These are phyloP conservation scores for Eilema sororculum DNA, from an alignment of 2,888 invertebrate species.

Conservation along the genomic window DNA sequence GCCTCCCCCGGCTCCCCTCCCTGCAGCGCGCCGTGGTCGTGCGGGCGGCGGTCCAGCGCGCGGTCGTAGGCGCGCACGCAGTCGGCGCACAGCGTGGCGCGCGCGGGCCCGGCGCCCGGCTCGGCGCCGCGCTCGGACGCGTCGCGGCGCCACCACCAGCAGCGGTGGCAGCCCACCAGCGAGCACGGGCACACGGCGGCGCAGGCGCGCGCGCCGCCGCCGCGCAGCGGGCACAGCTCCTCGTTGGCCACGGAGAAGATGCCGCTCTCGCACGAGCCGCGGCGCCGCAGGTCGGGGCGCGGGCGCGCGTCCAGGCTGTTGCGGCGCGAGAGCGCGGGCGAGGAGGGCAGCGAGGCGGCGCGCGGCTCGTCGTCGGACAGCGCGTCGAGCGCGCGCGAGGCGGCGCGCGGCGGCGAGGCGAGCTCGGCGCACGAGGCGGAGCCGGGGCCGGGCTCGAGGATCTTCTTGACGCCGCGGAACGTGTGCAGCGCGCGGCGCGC, in stretches of 20 bases:
- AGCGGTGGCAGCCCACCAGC: constrained; percentile 78
- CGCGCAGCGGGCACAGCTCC: constrained; percentile 87
- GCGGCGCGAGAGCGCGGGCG: constrained; percentile 70
- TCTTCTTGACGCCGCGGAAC: constrained; percentile 93
- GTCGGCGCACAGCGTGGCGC: constrained; percentile 60
- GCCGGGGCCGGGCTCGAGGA: constrained; percentile 89
- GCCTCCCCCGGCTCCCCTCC: constrained; percentile 79
- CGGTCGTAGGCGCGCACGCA: constrained; percentile 72
- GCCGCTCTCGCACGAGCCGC: constrained; percentile 95
- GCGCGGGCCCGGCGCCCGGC: constrained; percentile 41
- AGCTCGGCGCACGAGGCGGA: constrained; percentile 93
- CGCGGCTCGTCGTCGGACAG: constrained; percentile 64
- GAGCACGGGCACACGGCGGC: constrained; percentile 79
- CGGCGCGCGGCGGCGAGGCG: constrained; percentile 88
- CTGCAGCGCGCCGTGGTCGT: constrained; percentile 81
- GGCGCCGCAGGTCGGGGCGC: constrained; percentile 72
- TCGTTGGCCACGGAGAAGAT: constrained; percentile 96
- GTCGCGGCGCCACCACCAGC: constrained; percentile 77
- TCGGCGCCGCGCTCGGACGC: constrained; percentile 49
- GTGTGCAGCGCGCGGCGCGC: constrained; percentile 91
- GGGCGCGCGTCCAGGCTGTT: constrained; percentile 58
- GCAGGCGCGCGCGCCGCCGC: constrained; percentile 57
- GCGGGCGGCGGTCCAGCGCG: constrained; percentile 74
- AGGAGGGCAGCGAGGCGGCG: constrained; percentile 74
- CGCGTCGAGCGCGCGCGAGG: constrained; percentile 41